phyloP scores from a whole-genome alignment of 2,113 vertebrate species.

The Chloebia gouldiae region DNA sequence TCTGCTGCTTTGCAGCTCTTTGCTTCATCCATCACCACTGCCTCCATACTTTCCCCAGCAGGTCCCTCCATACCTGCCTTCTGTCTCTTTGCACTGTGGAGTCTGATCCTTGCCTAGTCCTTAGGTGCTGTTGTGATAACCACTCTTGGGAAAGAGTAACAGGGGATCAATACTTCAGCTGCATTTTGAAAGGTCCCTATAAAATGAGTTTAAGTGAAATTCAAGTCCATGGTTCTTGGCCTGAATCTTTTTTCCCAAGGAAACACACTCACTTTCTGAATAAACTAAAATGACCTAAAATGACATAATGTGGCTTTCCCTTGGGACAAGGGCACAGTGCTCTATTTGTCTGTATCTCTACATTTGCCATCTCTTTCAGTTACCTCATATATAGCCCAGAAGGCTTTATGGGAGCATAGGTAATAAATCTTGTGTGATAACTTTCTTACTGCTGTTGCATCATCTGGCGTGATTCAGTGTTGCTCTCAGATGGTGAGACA shows the following conservation, averaged over 20 bases:
- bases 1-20: not conserved
- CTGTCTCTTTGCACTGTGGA: not conserved
- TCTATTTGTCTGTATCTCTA: not conserved
- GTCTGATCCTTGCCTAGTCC: not conserved
- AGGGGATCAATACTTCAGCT: accelerated
- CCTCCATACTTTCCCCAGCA: not conserved
- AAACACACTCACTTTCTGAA: not conserved
- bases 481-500: not conserved
- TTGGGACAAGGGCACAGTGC: not conserved
- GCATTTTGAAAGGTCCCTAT: not conserved
- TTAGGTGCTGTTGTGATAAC: not conserved
- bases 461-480: not conserved
- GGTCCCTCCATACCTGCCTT: not conserved
- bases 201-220: not conserved
- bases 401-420: not conserved
- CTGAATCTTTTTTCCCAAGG: not conserved
- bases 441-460: not conserved
- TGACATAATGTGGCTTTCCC: not conserved
- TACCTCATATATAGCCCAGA: not conserved
- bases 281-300: not conserved
- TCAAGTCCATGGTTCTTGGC: not conserved
- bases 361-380: not conserved
- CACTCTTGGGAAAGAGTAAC: not conserved
- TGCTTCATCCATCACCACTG: not conserved
- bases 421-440: not conserved